phyloP scores from a whole-genome alignment of 2,797 vertebrate species.

The Gephyroberyx darwinii region DNA sequence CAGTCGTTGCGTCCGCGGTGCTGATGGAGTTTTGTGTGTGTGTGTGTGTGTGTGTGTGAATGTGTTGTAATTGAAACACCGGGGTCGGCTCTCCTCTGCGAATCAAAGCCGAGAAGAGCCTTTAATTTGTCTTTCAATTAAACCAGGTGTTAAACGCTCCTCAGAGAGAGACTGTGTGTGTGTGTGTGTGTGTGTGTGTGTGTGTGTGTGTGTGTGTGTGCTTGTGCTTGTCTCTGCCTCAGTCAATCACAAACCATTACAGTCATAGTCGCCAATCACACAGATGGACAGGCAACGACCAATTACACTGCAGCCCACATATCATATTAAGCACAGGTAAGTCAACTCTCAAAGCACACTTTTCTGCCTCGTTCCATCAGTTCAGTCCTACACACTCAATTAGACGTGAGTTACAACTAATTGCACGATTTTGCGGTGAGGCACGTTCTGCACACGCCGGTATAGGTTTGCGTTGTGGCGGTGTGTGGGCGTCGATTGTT shows the following conservation, averaged over 20 bases:
- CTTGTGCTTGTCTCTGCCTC: constrained; percentile 60
- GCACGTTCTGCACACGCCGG: constrained; percentile 44
- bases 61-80: constrained; percentile 74
- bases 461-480: constrained; percentile 42
- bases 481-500: constrained; percentile 52
- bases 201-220: constrained; percentile 16
- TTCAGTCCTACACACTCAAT: constrained; percentile 68
- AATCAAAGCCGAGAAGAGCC: constrained; percentile 70
- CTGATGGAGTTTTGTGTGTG: not conserved
- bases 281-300: constrained; percentile 65
- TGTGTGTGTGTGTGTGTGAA: constrained; percentile 6
- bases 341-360: constrained; percentile 63
- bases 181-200: not conserved
- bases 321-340: constrained; percentile 68
- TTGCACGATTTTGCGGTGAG: constrained; percentile 59
- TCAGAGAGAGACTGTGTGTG: constrained; percentile 29
- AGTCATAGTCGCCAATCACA: constrained; percentile 70
- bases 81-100: constrained; percentile 55
- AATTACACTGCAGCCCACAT: constrained; percentile 72
- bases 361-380: constrained; percentile 73
- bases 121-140: constrained; percentile 79
- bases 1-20: constrained; percentile 26
- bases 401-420: constrained; percentile 71
- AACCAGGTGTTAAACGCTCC: constrained; percentile 66
- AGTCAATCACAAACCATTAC: constrained; percentile 74